Base-by-base conservation (phyloP, 2,888 invertebrate genomes). In the Andrena haemorrhoa region DNA sequence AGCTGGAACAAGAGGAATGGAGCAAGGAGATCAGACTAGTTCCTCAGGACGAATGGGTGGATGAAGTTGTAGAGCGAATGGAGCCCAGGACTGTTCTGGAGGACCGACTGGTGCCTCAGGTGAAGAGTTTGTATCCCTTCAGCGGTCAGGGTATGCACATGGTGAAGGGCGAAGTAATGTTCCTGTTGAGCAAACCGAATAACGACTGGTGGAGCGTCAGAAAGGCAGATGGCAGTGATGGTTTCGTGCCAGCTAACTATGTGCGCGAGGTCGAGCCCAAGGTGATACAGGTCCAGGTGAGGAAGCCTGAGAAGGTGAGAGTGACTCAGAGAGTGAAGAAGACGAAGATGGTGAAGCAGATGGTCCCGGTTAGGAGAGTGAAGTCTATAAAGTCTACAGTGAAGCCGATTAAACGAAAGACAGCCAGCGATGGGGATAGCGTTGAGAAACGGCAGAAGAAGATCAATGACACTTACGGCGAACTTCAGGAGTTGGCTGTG, bases 171-270 rank as follows among this genome's bases (percentile, higher is more conserved):
- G 98, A 99, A 94, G 95, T 96, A 1, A 98, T 99, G 97, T 97
- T 98, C 91, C 95, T 99, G 0, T 95, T 99, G 84, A 98, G 97
- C 93, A 98, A 98, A 94, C 98, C 98, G 7, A 99, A 99, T 94
- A 96, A 97, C 0, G 99, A 99, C 94, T 99, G 99, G 99, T 99
- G 99, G 99, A 98, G 98, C 90, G 98, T 99, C n/a, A 95, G 98
- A 16, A 98, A 98, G 93, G 96, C 97, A 0, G 98, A 98, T 92
- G 97, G 99, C 0, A 96, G 96, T 0, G 99, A 99, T 91, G 99
- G 99, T 1, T 99, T 99, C 94, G 99, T 99, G 3, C 99, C 99
- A 0, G 99, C 98, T 0, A 99, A 98, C 94, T 99, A 99, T 94
- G 98, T 99, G 16, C 96, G 97, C 47, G 98, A 98, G 94, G 96